Evolutionary conservation across 35 echinoderm and acorn worm genomes (phyloP).

Genomic region (Heliocidaris erythrogramma): DNA sequence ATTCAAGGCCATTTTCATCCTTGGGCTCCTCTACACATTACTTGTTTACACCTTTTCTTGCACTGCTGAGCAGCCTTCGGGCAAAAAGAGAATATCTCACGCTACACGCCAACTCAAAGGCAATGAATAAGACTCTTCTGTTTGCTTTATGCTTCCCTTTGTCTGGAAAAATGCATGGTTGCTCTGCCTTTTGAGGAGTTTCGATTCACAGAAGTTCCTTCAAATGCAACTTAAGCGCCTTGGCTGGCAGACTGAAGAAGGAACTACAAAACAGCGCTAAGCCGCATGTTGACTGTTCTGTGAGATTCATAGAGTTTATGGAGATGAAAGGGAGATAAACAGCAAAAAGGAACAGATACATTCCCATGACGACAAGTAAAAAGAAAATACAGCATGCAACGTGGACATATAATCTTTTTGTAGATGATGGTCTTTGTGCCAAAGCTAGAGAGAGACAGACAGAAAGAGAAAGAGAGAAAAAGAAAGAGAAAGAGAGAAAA

Average conservation of each 20-base stretch:
- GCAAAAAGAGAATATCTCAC: conserved; percentile 17
- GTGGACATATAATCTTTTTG: not conserved
- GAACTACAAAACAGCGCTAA: not conserved
- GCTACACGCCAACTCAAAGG: not conserved
- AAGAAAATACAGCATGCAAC: not conserved
- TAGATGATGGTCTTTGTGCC: not conserved
- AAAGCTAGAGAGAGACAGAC: not conserved
- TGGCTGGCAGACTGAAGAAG: not conserved
- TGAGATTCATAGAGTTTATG: not conserved
- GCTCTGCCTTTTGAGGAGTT: not conserved
- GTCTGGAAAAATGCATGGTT: not conserved
- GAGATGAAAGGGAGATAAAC: not conserved
- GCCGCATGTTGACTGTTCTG: not conserved
- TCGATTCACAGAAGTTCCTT: not conserved
- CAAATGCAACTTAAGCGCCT: not conserved
- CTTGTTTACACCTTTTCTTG: conserved; percentile 36
- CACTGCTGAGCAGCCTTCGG: conserved; percentile 41
- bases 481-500: not conserved
- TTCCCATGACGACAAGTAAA: not conserved
- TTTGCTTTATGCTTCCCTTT: not conserved
- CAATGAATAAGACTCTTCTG: conserved; percentile 5
- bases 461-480: not conserved
- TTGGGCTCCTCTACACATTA: conserved; percentile 21
- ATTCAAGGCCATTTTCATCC: conserved; percentile 48
- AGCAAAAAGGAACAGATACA: not conserved